Percentiles rank a stretch among this genome's conserved stretches.
Evolutionary conservation across 37 sponge, comb jelly and placozoan genomes (phyloP).

Genomic region (Halichondria panicea): DNA sequence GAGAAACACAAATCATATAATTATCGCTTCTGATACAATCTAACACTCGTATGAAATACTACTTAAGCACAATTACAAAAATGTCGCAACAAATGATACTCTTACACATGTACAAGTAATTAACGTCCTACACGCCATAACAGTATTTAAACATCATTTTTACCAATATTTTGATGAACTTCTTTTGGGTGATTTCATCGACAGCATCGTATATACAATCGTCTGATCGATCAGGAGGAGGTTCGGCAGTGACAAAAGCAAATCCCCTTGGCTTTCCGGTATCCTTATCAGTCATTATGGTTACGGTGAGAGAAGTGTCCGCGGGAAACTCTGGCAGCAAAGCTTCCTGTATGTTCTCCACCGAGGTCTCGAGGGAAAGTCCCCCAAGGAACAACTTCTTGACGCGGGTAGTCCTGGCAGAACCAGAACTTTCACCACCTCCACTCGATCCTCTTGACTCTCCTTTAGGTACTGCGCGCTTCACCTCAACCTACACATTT

Average conservation of each 20-base stretch:
- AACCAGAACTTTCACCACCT: background rate
- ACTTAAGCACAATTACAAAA: background rate
- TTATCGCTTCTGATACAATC: background rate
- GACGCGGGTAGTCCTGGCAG: background rate
- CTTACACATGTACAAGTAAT: background rate
- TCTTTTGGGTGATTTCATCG: conserved; percentile 31
- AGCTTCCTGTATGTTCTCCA: conserved; percentile 34
- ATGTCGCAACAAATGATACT: background rate
- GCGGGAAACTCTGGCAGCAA: conserved; percentile 10
- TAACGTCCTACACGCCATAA: background rate
- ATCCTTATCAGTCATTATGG: conserved; percentile 46
- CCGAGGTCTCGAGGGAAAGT: conserved; percentile 40
- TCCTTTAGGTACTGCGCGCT: conserved; percentile 56
- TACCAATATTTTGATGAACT: conserved; percentile 6
- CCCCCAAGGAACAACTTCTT: conserved; percentile 74
- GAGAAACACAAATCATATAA: background rate
- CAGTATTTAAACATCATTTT: too few species aligned
- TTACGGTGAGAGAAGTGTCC: conserved; percentile 13
- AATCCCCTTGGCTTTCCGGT: conserved; percentile 59
- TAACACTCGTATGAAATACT: background rate
- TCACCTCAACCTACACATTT: conserved; percentile 48
- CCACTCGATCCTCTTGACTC: conserved; percentile 20
- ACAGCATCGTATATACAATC: conserved; percentile 40
- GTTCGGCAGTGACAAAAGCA: conserved; percentile 53
- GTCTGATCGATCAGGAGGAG: too few species aligned